Base-by-base conservation (phyloP, 92 coral and sea anemone species). In the Palythoa heliodiscus region DNA sequence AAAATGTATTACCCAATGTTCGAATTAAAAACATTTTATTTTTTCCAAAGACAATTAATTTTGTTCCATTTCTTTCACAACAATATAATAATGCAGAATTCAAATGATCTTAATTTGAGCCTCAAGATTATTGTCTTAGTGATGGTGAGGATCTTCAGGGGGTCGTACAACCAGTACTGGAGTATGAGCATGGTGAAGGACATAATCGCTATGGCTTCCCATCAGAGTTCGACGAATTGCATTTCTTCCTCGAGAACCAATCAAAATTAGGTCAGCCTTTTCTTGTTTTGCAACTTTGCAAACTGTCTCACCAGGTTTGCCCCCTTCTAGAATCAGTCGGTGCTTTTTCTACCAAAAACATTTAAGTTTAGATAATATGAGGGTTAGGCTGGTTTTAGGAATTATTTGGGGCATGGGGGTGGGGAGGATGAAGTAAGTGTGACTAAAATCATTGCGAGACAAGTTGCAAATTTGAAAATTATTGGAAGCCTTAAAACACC, bases 241-340 rank as follows among this genome's bases (percentile, higher is more conserved):
- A 1, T 66, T 66, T 29, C 25, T 24, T 23, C 84, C 84, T 11
- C 84, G 38, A 19, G 73, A 20, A 48, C 84, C 84, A 66, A 80
- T 67, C 13, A 80, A 61, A 66, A 80, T 68, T 54, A 80, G 24
- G 55, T 80, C 53, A 47, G 61, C 84, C 47, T 66, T 43, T 80
- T 80, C 84, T 43, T 80, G 48, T 17, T 48, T 80, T 66, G 84
- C 84, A 80, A 80, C 84, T 43, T 48, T 80, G 84, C 84, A 80
- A 23, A 80, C 43, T 23, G 20, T 67, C 43, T 80, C 84, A 23
- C 84, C 84, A 43, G 84, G 60, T 48, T 80, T 80, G 4, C 84
- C 84, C 8, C 74, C 57, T 48, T 80, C 84, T 7, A 66, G 63
- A 63, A 80, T 66, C 47, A 80, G 25, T 35, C 84, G 43, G 47